A percentile compares a stretch with the other conserved stretches of the same genome.
These are phyloP conservation scores for Hybognathus amarus DNA, from an alignment of 2,797 vertebrate species.

Conservation along the genomic window DNA sequence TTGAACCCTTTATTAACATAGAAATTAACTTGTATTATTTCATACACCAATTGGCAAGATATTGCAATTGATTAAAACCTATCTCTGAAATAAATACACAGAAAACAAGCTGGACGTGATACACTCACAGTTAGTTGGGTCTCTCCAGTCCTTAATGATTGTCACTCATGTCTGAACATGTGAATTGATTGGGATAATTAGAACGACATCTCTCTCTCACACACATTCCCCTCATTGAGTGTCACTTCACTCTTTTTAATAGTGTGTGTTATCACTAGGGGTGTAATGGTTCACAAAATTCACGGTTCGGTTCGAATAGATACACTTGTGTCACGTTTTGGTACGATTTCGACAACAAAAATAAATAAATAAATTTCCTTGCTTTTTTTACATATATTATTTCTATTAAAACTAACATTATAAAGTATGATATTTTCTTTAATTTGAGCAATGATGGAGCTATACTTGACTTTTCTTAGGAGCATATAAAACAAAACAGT, in stretches of 20 bases:
- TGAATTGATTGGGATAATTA: constrained; percentile 18
- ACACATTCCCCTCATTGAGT: neutral
- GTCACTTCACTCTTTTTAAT: neutral
- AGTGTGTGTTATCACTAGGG: neutral
- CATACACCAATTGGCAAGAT: neutral
- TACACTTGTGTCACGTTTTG: too few species aligned
- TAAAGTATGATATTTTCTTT: too few species aligned
- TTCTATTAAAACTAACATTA: too few species aligned
- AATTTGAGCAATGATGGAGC: too few species aligned
- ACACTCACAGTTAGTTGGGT: neutral
- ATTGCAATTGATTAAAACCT: neutral
- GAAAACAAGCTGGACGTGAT: neutral
- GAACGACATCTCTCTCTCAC: neutral
- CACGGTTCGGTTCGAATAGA: too few species aligned
- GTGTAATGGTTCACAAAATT: too few species aligned
- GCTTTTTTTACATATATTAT: too few species aligned
- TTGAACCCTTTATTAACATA: neutral
- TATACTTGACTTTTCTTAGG: too few species aligned
- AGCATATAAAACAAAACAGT: too few species aligned
- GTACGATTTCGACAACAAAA: too few species aligned
- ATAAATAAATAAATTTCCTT: too few species aligned
- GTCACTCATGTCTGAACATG: constrained; percentile 14
- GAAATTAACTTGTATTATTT: neutral
- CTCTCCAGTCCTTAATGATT: neutral
- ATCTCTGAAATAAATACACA: neutral